These are phyloP conservation scores for Thinocorus orbignyianus DNA, from an alignment of 2,113 vertebrate species.

Conservation along the genomic window DNA sequence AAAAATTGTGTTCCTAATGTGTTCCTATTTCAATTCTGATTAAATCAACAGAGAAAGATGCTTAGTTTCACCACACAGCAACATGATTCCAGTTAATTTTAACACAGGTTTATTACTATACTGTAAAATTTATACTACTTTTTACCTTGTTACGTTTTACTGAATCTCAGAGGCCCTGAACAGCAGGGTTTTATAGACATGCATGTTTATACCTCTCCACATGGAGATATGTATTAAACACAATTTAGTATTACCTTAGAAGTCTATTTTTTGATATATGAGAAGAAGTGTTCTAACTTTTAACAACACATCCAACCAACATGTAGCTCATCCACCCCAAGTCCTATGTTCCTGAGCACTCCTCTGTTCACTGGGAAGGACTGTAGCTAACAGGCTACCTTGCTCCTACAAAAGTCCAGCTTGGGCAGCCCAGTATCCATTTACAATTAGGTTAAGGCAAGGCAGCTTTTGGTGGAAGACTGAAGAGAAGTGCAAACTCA, in stretches of 20 bases:
- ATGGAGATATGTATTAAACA: neutral
- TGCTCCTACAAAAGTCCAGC: neutral
- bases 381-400: neutral
- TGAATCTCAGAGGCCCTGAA: neutral
- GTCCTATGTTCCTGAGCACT: neutral
- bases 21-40: neutral
- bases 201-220: rapidly evolving
- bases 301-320: neutral
- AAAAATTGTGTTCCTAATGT: neutral
- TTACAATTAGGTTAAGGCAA: neutral
- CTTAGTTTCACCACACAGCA: neutral
- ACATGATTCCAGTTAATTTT: neutral
- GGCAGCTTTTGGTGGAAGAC: neutral
- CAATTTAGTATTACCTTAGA: neutral
- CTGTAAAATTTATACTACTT: neutral
- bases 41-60: neutral
- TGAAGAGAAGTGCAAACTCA: neutral
- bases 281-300: neutral
- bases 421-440: neutral
- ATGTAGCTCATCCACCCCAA: neutral
- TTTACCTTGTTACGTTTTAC: neutral
- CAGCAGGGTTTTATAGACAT: neutral
- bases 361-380: neutral
- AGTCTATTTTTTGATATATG: neutral
- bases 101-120: neutral